Evolutionary conservation across 2,888 invertebrate genomes (phyloP), one percentile per base, ranked within the genome.

Genomic region (Caenorhabditis japonica): DNA sequence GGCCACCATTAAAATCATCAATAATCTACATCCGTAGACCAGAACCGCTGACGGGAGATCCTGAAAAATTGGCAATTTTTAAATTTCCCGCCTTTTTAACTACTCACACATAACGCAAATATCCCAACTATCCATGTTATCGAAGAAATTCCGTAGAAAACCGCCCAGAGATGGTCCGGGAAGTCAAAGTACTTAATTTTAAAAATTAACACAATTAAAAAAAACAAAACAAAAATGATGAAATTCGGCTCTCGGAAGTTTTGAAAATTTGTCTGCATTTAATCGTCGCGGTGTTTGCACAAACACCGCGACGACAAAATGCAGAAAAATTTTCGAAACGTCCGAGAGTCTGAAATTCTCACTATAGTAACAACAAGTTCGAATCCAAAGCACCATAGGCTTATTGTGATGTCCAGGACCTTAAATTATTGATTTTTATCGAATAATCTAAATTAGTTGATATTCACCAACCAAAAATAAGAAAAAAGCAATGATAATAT

Each of bases 401-500:
- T 58, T 3, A 71, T 4, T 4, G 58, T 64, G 8, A 47, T 12
- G 23, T 71, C 71, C 7, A 71, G 13, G 7, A 70, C 27, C 70
- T 70, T 44, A 23, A 66, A 41, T 23, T 4, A 2, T 15, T 10
- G 19, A 33, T 49, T 41, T 33, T 25, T 3, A 30, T 8, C 13
- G 10, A 49, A 33, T 34, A 34, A 19, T 5, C 15, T 15, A 13
- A 27, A 23, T 38, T 15, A 52, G 43, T 25, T 52, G 3, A 3
- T 33, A 34, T 21, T 34, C 30, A 17, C 17, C 56, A 21, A 71
- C 71, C 58, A 71, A 46, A 21, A 64, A 71, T 36, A 58, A 33
- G 17, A 33, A 49, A 41, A 49, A 52, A 10, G 71, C 71, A 25
- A 71, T 46, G 7, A 59, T 19, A 4, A 64, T 36, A 64, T 71